Evolutionary conservation across 2,113 vertebrate species (phyloP), one percentile per base, ranked within the genome.

Genomic region (Entomyzon cyanotis): DNA sequence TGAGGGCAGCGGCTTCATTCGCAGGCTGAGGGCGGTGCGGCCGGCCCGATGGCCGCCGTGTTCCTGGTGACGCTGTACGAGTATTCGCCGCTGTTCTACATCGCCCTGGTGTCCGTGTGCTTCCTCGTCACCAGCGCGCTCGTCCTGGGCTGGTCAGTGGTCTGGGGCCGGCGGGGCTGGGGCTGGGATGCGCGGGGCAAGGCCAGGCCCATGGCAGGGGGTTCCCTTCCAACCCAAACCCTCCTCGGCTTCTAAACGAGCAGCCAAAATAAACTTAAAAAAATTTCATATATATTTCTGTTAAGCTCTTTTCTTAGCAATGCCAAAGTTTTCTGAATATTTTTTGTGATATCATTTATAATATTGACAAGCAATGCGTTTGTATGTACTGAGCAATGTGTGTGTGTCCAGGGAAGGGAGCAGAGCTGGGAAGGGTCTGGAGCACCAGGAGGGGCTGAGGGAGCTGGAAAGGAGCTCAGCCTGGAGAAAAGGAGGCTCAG

Each of bases 81-180:
- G 60, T 99, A 99, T 81, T 99, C 98, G 5, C 99, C 99, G 8
- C 97, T 99, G 10, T 99, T 99, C 85, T 99, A 98, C 96, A 99
- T 99, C 55, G 94, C 98, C 18, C 97, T 99, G 78, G 98, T 99
- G 27, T 99, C 98, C 22, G 84, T 99, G 53, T 99, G 99, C 92
- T 99, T 99, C 94, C 68, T 99, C 52, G 97, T 99, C 37, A 99
- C 99, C 33, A 99, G 98, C 21, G 98, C 98, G n/a, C 97, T 99
- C 87, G 98, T 99, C n/a, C 95, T 99, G 65, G 98, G 99, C 96
- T 99, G 99, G 99, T 99, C 95, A 98, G 99, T 97, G 93, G 28
- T 35, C 28, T 28, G 87, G 39, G 70, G 53, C 37, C 28, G 23
- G 22, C 11, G 86, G 60, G 76, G 68, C 37, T 56, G 14, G 42